These are phyloP conservation scores for Pachypanchax playfairii DNA, from an alignment of 2,113 vertebrate species.

Conservation along the genomic window DNA sequence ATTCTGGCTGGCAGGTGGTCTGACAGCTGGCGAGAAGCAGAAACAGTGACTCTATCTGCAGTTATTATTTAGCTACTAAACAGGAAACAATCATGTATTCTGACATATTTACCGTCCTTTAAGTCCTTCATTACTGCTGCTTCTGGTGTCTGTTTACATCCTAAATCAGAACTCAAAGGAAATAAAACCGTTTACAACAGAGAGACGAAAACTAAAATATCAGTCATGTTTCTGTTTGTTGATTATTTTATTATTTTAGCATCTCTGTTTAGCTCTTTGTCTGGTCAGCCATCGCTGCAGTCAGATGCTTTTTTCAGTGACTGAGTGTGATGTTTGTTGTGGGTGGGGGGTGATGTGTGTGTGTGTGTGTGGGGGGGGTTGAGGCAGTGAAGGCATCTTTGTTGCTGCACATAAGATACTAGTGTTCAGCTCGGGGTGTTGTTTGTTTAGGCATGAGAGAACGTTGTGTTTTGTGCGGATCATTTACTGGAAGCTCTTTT, in stretches of 20 bases:
- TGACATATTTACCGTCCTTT: neutral
- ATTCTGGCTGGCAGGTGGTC: conserved; percentile 46
- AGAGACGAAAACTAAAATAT: too few relatives aligned
- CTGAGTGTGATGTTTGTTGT: conserved; percentile 72
- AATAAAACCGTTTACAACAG: too few relatives aligned
- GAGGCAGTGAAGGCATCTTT: conserved; percentile 69
- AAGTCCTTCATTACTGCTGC: too few relatives aligned
- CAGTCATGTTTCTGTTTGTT: too few relatives aligned
- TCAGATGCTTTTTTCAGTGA: conserved; percentile 60
- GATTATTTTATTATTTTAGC: conserved; percentile 18
- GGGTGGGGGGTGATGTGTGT: conserved; percentile 18
- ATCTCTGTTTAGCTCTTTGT: too few relatives aligned
- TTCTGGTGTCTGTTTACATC: too few relatives aligned
- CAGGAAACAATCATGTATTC: too few relatives aligned
- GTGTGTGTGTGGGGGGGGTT: conserved; percentile 22
- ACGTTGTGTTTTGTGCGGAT: conserved; percentile 34
- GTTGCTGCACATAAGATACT: conserved; percentile 63
- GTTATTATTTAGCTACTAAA: conserved; percentile 1
- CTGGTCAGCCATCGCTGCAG: conserved; percentile 31
- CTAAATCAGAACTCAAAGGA: too few relatives aligned
- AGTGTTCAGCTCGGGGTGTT: conserved; percentile 60
- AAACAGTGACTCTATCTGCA: conserved; percentile 19
- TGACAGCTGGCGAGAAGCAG: conserved; percentile 42
- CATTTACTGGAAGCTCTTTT: conserved; percentile 53
- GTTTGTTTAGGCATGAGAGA: conserved; percentile 41